phyloP scores from a whole-genome alignment of 2,797 vertebrate species.

The Melopsittacus undulatus region DNA sequence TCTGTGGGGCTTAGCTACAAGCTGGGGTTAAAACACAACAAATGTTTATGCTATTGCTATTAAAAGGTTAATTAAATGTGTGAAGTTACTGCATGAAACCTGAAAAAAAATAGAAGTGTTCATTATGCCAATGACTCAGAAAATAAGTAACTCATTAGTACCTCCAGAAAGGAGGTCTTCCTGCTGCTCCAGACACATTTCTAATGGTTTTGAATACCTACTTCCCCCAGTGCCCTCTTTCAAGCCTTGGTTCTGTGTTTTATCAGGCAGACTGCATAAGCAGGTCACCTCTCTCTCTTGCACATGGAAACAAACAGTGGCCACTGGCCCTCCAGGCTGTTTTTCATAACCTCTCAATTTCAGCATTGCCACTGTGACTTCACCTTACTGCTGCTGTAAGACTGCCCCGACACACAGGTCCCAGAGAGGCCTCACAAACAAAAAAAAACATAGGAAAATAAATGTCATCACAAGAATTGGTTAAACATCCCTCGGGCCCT shows the following conservation, averaged over 20 bases:
- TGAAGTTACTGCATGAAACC: background rate
- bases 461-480: background rate
- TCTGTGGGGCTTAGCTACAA: background rate
- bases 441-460: slow-evolving; percentile 2
- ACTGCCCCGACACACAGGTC: rapidly evolving
- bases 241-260: background rate
- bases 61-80: background rate
- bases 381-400: background rate
- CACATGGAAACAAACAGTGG: background rate
- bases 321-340: background rate
- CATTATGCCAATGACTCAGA: background rate
- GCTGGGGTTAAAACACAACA: background rate
- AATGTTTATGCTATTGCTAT: background rate
- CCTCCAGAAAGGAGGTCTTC: background rate
- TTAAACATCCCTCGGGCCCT: background rate
- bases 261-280: slow-evolving; percentile 2
- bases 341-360: slow-evolving; percentile 23
- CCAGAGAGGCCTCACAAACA: background rate
- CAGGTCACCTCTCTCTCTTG: slow-evolving; percentile 16
- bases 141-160: background rate
- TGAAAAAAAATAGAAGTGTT: background rate
- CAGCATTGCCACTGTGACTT: background rate
- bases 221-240: background rate
- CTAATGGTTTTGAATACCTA: slow-evolving; percentile 9
- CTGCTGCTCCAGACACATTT: background rate